Conservation (phyloP, 2,888 invertebrate genomes). For the Chrysomela aeneicollis region DNA sequence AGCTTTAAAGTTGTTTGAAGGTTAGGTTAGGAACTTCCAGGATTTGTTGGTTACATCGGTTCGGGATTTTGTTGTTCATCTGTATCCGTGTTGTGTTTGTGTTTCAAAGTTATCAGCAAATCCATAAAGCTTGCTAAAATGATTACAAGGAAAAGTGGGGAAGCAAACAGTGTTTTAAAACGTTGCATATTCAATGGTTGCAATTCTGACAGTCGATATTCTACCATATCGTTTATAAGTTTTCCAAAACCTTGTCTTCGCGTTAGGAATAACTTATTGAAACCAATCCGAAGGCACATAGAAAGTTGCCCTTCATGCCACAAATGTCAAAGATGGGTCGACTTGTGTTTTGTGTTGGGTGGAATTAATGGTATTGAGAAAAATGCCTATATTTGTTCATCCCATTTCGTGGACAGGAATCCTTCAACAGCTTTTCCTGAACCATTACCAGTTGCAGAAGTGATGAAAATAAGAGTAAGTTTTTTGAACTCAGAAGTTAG, state of each 20-base stretch:
- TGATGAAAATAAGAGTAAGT: conserved; percentile 17
- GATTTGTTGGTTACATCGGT: too few species aligned
- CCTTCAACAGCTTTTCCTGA: conserved; percentile 15
- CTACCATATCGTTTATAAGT: neutral
- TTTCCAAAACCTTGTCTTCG: conserved; percentile 15
- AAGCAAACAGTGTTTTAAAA: neutral
- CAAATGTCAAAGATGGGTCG: conserved; percentile 13
- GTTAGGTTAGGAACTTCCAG: too few species aligned
- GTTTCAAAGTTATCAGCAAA: neutral
- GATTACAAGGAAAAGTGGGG: neutral
- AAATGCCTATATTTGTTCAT: conserved; percentile 5
- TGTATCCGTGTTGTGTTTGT: too few species aligned
- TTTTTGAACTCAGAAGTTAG: too few species aligned
- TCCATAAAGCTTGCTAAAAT: neutral
- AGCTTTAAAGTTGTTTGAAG: too few species aligned
- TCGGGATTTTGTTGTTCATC: too few species aligned
- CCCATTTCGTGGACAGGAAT: conserved; percentile 11
- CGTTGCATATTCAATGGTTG: conserved; percentile 3
- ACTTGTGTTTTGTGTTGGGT: neutral
- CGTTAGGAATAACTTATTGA: conserved; percentile 12
- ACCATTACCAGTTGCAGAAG: conserved; percentile 13
- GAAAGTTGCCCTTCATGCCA: conserved; percentile 1
- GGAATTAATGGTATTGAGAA: neutral
- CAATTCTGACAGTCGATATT: conserved; percentile 10
- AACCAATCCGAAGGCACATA: neutral